phyloP scores from a whole-genome alignment of 1,140 invertebrate species.

The Solenopsis fugax region DNA sequence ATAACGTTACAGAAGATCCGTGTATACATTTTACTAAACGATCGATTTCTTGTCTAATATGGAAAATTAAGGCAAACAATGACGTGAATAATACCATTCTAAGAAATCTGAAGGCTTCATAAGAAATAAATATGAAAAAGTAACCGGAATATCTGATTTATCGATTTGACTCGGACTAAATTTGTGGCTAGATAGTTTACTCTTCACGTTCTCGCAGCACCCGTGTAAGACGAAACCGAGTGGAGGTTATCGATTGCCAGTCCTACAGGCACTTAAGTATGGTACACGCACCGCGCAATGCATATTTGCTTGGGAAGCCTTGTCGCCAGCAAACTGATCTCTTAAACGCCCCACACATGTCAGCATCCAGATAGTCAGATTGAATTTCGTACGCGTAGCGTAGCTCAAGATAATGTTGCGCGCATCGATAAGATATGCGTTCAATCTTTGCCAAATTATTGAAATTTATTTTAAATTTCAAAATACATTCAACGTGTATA shows the following conservation, averaged over 20 bases:
- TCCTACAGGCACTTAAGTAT: slow-evolving; percentile 52
- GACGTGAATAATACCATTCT: slow-evolving; percentile 1
- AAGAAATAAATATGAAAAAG: not conserved
- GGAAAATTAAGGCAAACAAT: not conserved
- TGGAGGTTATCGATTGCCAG: slow-evolving; percentile 50
- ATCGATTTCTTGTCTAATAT: not conserved
- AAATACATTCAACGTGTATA: not conserved
- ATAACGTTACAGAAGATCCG: slow-evolving; percentile 35
- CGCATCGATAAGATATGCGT: not conserved
- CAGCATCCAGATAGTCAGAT: slow-evolving; percentile 44
- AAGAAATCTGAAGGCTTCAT: not conserved
- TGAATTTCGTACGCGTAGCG: slow-evolving; percentile 50
- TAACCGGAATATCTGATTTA: slow-evolving; percentile 3
- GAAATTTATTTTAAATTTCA: not conserved
- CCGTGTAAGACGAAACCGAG: slow-evolving; percentile 51
- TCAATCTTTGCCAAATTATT: not conserved
- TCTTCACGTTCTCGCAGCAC: slow-evolving; percentile 14
- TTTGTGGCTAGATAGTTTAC: not conserved
- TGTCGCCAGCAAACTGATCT: slow-evolving; percentile 62
- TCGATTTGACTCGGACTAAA: slow-evolving; percentile 1
- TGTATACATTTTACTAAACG: not conserved
- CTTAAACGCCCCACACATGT: slow-evolving; percentile 44
- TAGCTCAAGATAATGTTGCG: slow-evolving; percentile 28
- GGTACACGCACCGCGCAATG: slow-evolving; percentile 29
- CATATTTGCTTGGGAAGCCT: slow-evolving; percentile 44